Percentiles rank a stretch among this genome's conserved stretches.
Evolutionary conservation across 2,888 invertebrate species (phyloP).

Genomic region (Pollenia amentaria): DNA sequence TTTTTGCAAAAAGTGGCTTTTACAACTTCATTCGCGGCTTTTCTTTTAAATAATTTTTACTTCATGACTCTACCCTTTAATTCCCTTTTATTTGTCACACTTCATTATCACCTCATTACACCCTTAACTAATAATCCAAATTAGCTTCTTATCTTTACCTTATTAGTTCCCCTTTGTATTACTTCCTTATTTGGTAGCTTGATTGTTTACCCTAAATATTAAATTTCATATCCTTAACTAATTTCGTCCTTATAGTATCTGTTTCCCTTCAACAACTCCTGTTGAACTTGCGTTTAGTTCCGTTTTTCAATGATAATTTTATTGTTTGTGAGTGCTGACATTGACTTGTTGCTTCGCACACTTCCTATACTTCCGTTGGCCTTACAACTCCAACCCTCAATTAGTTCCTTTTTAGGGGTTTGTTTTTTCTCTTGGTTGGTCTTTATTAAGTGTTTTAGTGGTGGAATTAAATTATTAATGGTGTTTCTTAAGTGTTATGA

Average conservation of each 20-base stretch:
- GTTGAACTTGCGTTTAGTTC: conserved; percentile 27
- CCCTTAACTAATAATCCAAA: background rate
- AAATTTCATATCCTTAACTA: background rate
- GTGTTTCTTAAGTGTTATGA: too few species aligned
- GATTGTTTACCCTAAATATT: background rate
- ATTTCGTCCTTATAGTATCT: conserved; percentile 3
- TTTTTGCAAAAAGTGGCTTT: too few species aligned
- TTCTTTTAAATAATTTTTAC: too few species aligned
- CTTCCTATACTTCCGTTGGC: conserved; percentile 28
- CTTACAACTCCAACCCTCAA: background rate
- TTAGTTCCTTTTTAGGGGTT: conserved; percentile 46
- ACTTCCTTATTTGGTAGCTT: background rate
- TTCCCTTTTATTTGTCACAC: too few species aligned
- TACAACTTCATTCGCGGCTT: too few species aligned
- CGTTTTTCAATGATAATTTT: conserved; percentile 13
- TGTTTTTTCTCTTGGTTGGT: background rate
- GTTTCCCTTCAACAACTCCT: background rate
- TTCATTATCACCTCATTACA: background rate
- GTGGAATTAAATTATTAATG: background rate
- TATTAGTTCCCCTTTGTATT: conserved; percentile 6
- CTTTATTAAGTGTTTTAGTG: background rate
- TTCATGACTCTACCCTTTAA: too few species aligned
- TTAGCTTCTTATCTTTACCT: conserved; percentile 1
- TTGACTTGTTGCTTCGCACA: conserved; percentile 46
- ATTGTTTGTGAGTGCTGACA: background rate